Conservation (phyloP, 2,888 invertebrate species). For the Exephanes ischioxanthus region DNA sequence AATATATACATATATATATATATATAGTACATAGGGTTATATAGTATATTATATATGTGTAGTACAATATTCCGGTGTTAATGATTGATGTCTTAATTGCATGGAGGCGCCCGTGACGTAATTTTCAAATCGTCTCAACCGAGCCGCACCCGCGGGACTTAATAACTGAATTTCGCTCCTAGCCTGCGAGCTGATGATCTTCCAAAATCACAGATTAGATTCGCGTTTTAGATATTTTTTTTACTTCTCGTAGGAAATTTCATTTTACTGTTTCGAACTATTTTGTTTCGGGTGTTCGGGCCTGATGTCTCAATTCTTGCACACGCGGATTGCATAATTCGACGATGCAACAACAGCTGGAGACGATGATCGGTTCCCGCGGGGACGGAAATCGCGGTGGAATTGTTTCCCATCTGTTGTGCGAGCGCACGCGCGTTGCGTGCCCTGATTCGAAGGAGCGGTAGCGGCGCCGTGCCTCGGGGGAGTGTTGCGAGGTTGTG, state of each 20-base stretch:
- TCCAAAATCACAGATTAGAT: slow-evolving; percentile 23
- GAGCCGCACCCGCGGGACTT: neutral
- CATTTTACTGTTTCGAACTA: neutral
- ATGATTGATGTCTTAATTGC: slow-evolving; percentile 69
- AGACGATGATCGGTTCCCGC: slow-evolving; percentile 36
- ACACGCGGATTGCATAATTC: slow-evolving; percentile 64
- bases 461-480: slow-evolving; percentile 35
- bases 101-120: slow-evolving; percentile 49
- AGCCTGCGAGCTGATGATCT: slow-evolving; percentile 4
- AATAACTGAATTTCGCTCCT: slow-evolving; percentile 30
- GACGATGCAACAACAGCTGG: slow-evolving; percentile 63
- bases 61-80: slow-evolving; percentile 43
- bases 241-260: neutral
- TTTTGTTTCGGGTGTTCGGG: neutral
- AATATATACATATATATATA: slow-evolving; percentile 21
- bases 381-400: slow-evolving; percentile 52
- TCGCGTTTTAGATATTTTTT: neutral
- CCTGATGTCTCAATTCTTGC: slow-evolving; percentile 28
- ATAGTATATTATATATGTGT: neutral
- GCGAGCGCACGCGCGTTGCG: slow-evolving; percentile 13
- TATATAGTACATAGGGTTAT: neutral
- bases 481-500: slow-evolving; percentile 19
- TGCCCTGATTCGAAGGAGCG: slow-evolving; percentile 53
- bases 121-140: slow-evolving; percentile 42
- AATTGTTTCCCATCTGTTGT: slow-evolving; percentile 72